Percentiles rank a stretch among this genome's conserved stretches.
phyloP scores from a whole-genome alignment of 2,888 invertebrate genomes.

The Agrotis segetum region DNA sequence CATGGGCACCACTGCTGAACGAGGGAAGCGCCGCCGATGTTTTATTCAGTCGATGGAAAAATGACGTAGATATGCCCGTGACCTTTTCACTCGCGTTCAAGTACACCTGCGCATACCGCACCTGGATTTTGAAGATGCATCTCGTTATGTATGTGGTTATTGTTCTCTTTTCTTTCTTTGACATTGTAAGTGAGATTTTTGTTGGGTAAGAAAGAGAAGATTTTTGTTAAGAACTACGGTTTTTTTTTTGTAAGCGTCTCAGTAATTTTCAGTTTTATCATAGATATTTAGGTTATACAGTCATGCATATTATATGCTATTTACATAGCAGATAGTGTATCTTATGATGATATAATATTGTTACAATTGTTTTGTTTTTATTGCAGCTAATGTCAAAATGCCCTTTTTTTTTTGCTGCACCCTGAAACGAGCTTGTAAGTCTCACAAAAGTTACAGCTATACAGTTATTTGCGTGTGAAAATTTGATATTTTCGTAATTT shows the following conservation, averaged over 20 bases:
- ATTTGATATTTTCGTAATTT: neutral
- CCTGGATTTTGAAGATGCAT: slow-evolving; percentile 52
- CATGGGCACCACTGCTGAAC: slow-evolving; percentile 61
- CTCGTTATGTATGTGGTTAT: neutral
- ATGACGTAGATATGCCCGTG: slow-evolving; percentile 51
- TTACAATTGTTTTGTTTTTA: no score
- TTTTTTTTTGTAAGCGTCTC: neutral
- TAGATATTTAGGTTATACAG: neutral
- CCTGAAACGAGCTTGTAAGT: neutral
- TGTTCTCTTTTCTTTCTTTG: slow-evolving; percentile 17
- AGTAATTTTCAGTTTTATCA: neutral
- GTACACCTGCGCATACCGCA: slow-evolving; percentile 50
- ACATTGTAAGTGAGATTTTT: slow-evolving; percentile 2
- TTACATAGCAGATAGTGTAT: no score
- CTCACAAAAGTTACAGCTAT: neutral
- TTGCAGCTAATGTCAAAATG: neutral
- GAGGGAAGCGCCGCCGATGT: slow-evolving; percentile 54
- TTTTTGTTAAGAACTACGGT: neutral
- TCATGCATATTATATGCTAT: neutral
- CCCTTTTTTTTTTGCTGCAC: neutral
- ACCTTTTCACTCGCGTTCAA: slow-evolving; percentile 67
- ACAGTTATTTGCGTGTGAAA: neutral
- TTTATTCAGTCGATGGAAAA: slow-evolving; percentile 61
- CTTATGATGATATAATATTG: no score
- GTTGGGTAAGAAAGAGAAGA: neutral